phyloP scores from a whole-genome alignment of 2,797 vertebrate genomes.

The Danio kyathit region DNA sequence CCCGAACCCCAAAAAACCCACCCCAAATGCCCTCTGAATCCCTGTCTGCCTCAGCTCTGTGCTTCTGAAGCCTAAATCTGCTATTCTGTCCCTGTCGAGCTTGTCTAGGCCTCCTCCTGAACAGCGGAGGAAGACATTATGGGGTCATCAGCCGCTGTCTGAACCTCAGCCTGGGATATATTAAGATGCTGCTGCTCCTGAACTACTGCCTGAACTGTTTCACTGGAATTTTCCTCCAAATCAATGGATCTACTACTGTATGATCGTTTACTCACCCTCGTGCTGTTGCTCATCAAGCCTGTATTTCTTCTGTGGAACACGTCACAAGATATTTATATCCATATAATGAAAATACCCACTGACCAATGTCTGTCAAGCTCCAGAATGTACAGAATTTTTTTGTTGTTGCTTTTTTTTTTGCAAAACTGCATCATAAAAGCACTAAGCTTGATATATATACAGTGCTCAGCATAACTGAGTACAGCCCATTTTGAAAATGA shows the following conservation, averaged over 20 bases:
- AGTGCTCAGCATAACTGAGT: no score
- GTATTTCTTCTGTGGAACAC: not conserved
- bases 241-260: conserved; percentile 10
- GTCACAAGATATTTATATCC: conserved; percentile 47
- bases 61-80: conserved; percentile 52
- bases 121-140: conserved; percentile 35
- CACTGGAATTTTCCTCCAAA: not conserved
- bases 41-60: not conserved
- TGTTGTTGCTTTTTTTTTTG: no score
- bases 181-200: not conserved
- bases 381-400: not conserved
- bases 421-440: no score
- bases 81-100: conserved; percentile 31
- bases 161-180: conserved; percentile 23
- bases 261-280: not conserved
- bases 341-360: conserved; percentile 38
- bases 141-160: conserved; percentile 60
- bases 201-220: not conserved
- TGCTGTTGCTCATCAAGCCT: not conserved
- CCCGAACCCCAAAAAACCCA: conserved; percentile 50
- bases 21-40: conserved; percentile 21
- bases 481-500: no score
- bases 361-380: conserved; percentile 1
- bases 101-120: conserved; percentile 33
- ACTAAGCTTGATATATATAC: no score